Evolutionary conservation across 92 coral and sea anemone genomes (phyloP), one percentile per base, ranked within the genome.

Genomic region (Zoanthus sansibaricus): DNA sequence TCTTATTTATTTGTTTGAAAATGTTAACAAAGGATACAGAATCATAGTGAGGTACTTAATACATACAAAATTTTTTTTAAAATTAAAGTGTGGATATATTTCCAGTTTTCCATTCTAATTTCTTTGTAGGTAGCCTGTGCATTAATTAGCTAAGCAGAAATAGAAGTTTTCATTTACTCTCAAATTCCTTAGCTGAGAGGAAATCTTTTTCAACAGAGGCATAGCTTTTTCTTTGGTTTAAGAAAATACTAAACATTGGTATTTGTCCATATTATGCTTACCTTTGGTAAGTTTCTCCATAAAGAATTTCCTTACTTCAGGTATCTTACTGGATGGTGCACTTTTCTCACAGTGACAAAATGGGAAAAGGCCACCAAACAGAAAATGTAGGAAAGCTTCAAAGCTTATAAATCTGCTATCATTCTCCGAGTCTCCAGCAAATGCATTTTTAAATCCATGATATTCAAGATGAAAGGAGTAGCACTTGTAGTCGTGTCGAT

Each of bases 261-360:
- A 25, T 25, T 25, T 25, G 1, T 61, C 17, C 17, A 1, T 21
- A 61, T 61, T 18, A 15, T 18, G 17, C 15, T 6, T 61, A 79
- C 84, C 84, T 67, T 45, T 80, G 13, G 85, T 80, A 45, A 80
- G 72, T 66, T 64, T 66, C 6, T 80, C 85, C 85, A 80, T 80
- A 52, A 80, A 80, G 73, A 80, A 80, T 48, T 66, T 80, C 66
- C 85, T 80, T 13, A 80, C 85, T 80, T 80, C 85, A 12, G 85
- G 85, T 18, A 80, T 80, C 18, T 68, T 80, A 14, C 61, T 80
- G 4, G 85, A 80, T 46, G 85, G 85, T 18, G 59, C 31, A n/a
- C 61, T 70, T 48, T 80, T 80, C 11, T 64, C 73, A 80, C 85
- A 80, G 30, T 66, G 85, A 45, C 85, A 80, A 68, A 66, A 80